These are phyloP conservation scores for Penelope pileata DNA, from an alignment of 2,113 vertebrate species.

Conservation along the genomic window DNA sequence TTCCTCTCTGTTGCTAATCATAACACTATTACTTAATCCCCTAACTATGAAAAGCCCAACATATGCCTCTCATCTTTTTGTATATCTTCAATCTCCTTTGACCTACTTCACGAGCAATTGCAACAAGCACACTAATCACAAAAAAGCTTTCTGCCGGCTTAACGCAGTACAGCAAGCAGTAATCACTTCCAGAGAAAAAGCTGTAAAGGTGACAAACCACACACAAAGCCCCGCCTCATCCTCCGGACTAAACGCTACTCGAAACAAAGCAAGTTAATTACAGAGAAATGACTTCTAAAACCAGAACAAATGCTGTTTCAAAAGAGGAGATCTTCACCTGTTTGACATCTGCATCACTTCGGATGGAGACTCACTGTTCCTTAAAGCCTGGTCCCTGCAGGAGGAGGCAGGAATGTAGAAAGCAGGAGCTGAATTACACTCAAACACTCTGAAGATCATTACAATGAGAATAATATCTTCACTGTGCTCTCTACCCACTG, in stretches of 20 bases:
- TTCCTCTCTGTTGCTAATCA: background rate
- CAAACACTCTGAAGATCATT: background rate
- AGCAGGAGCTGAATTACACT: background rate
- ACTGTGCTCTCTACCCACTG: background rate
- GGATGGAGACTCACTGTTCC: background rate
- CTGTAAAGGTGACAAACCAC: background rate
- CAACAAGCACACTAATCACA: background rate
- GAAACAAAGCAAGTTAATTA: background rate
- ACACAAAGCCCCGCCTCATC: background rate
- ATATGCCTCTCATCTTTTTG: background rate
- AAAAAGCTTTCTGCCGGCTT: background rate
- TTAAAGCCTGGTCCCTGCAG: background rate
- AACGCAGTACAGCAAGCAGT: background rate
- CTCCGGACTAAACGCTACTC: background rate
- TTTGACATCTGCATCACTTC: background rate
- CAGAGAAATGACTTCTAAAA: background rate
- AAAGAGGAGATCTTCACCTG: background rate
- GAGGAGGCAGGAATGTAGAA: background rate
- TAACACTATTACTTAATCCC: background rate
- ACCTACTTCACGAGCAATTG: background rate
- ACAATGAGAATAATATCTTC: background rate
- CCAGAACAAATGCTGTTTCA: background rate
- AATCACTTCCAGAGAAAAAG: background rate
- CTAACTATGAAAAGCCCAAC: background rate
- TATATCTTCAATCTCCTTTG: background rate